Evolutionary conservation across 2,113 vertebrate species (phyloP).

Genomic region (Aegotheles bennettii): DNA sequence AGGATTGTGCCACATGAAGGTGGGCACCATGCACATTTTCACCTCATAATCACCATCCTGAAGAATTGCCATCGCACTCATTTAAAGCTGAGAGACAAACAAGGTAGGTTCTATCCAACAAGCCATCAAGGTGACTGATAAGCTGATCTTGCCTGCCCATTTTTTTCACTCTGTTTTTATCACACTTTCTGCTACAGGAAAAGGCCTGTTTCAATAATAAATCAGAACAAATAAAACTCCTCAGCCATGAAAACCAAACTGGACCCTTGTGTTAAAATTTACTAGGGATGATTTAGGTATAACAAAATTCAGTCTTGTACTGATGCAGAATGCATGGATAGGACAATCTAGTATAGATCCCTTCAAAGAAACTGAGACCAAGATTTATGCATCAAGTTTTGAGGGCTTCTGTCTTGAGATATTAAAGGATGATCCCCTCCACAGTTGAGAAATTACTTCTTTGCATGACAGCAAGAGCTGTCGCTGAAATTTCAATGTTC

Average conservation of each 20-base stretch:
- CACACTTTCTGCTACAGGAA: neutral
- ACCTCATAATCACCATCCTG: neutral
- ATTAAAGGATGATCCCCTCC: neutral
- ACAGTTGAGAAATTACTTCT: neutral
- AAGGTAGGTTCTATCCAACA: neutral
- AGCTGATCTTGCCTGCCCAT: neutral
- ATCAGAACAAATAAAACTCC: conserved; percentile 29
- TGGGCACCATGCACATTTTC: neutral
- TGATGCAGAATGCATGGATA: neutral
- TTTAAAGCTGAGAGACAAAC: neutral
- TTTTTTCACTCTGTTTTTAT: conserved; percentile 1
- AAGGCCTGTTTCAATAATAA: conserved; percentile 2
- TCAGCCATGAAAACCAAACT: conserved; percentile 7
- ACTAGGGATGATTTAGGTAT: neutral
- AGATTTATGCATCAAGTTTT: neutral
- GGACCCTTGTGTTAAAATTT: neutral
- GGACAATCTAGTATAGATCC: neutral
- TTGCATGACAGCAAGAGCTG: neutral
- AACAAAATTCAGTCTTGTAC: neutral
- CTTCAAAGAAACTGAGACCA: neutral
- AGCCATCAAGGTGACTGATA: neutral
- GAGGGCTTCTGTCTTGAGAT: neutral
- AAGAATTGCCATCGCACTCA: neutral
- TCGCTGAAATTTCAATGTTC: conserved; percentile 26
- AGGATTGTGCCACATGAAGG: neutral